Base-by-base conservation (phyloP, 2,113 vertebrate genomes). In the Elachura formosa region DNA sequence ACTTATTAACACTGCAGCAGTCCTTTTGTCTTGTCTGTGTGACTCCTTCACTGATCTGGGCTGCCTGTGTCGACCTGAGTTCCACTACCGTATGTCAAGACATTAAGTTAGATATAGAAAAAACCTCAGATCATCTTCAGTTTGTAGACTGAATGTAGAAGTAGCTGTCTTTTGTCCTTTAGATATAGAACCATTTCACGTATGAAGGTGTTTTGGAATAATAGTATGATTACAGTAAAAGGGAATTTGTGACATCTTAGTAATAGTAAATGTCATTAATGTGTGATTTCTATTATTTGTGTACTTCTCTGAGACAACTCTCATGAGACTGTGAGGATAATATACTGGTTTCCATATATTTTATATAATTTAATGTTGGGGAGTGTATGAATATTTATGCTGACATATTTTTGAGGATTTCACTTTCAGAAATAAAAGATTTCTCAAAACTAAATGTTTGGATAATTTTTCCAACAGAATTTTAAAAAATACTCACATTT, bases 21-120 rank as follows among this genome's bases (percentile, higher is more conserved):
- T 84, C 46, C 31, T 93, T 61, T 58, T 94, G 66, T 95, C 96
- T 85, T 98, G 98, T 94, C 96, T 92, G 67, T 98, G 97, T 97
- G 97, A 96, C 95, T 91, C 83, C 74, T 67, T 93, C 96, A 95
- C 94, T 97, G 96, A 96, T 79, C 84, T 97, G 96, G 93, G 93
- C 94, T 98, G 98, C 97, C 96, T 97, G 74, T 99, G 98, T 97
- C 98, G 12, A 98, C 90, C 95, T 97, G 97, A 98, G 94, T 48
- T 98, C 75, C 97, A 97, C 92, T 97, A 98, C 98, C 98, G 98
- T 99, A 99, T 97, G 98, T 99, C 84, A 95, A 93, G 76, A 73
- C 55, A 21, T 83, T 85, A 94, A 91, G 72, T 88, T 98, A 98
- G 98, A 96, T 56, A 26, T 98, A 97, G 97, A 97, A 90, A 75